Evolutionary conservation across 2,888 invertebrate genomes (phyloP).

Genomic region (Crocallis elinguaria): DNA sequence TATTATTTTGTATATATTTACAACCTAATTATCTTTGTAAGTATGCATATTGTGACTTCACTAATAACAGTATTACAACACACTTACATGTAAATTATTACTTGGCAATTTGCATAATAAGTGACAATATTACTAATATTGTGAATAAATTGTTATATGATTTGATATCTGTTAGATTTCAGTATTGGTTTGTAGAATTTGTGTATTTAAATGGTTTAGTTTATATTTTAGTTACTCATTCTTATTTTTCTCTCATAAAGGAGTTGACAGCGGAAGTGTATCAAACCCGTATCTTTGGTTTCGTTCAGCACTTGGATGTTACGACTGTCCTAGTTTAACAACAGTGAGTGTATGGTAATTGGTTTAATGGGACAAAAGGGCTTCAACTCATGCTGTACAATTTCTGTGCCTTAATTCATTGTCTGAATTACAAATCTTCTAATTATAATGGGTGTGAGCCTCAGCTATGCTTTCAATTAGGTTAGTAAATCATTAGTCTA

Average conservation of each 20-base stretch:
- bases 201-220: constrained; percentile 5
- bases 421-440: constrained; percentile 1
- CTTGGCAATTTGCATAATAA: background rate
- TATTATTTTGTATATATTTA: background rate
- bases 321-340: constrained; percentile 32
- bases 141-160: no score
- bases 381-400: constrained; percentile 35
- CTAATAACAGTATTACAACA: constrained; percentile 4
- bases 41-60: constrained; percentile 1
- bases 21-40: background rate
- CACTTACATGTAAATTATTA: background rate
- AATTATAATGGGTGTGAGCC: constrained; percentile 10
- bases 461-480: constrained; percentile 15
- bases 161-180: no score
- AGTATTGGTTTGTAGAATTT: background rate
- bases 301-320: constrained; percentile 23
- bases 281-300: constrained; percentile 22
- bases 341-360: constrained; percentile 54
- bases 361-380: constrained; percentile 40
- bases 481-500: no score
- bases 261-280: constrained; percentile 49
- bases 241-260: constrained; percentile 57
- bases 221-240: constrained; percentile 25
- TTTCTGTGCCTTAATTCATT: constrained; percentile 9
- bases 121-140: background rate